phyloP scores from a whole-genome alignment of 2,797 vertebrate species.

The Neostethus bicornis region DNA sequence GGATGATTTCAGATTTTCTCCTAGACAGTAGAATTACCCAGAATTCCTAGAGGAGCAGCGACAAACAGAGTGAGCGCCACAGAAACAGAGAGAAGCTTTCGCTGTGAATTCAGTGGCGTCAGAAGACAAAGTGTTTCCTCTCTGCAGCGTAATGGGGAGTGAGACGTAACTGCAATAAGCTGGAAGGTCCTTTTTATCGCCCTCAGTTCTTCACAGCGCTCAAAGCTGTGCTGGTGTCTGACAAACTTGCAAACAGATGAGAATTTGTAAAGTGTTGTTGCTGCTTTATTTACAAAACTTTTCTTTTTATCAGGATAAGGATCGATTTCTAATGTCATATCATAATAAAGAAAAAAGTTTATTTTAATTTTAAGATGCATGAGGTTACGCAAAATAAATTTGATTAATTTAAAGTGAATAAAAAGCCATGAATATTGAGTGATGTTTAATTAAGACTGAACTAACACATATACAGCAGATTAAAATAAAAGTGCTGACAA shows the following conservation, averaged over 20 bases:
- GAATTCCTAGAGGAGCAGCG: conserved; percentile 25
- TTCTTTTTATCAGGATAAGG: too few relatives aligned
- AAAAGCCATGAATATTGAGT: conserved; percentile 6
- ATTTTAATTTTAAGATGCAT: too few relatives aligned
- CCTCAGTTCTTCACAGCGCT: conserved; percentile 1
- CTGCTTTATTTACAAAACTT: not conserved
- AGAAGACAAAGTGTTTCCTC: conserved; percentile 30
- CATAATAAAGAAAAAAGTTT: too few relatives aligned
- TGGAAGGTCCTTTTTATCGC: conserved; percentile 13
- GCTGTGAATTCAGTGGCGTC: conserved; percentile 29
- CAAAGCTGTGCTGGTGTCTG: not conserved
- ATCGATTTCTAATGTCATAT: too few relatives aligned
- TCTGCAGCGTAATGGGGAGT: conserved; percentile 18
- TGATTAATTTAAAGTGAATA: not conserved
- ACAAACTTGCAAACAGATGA: not conserved
- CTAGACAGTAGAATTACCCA: conserved; percentile 39
- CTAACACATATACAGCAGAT: conserved; percentile 6
- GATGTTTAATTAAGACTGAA: conserved; percentile 37
- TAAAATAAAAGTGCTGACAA: conserved; percentile 31
- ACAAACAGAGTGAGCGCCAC: conserved; percentile 52
- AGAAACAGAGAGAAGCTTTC: conserved; percentile 34
- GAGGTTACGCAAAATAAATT: conserved; percentile 12
- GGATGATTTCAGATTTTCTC: conserved; percentile 52
- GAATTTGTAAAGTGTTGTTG: not conserved
- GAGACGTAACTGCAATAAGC: conserved; percentile 24